A percentile compares a stretch with the other conserved stretches of the same genome.
phyloP scores from a whole-genome alignment of 2,113 vertebrate species.

The Eublepharis macularius region DNA sequence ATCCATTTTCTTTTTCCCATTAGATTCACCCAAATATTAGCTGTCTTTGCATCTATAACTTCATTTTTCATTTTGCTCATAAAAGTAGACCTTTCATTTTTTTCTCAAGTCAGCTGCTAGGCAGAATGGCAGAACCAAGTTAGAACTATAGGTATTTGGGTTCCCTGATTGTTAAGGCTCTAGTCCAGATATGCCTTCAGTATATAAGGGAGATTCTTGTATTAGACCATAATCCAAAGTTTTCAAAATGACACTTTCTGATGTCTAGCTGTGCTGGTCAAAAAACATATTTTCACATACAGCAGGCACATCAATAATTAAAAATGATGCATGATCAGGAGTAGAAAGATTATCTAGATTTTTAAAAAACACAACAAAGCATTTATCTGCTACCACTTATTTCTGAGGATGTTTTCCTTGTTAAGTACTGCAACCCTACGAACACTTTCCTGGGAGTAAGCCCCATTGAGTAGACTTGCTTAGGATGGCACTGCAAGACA shows the following conservation, averaged over 20 bases:
- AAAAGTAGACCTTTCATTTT: background rate
- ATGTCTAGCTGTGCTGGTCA: no score
- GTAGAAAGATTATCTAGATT: slow-evolving; percentile 1
- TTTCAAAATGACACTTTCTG: no score
- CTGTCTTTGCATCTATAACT: background rate
- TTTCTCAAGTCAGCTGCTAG: background rate
- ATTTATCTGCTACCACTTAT: background rate
- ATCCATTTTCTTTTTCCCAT: background rate
- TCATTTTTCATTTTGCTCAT: background rate
- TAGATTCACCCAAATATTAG: background rate
- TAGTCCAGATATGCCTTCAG: no score
- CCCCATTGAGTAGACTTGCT: no score
- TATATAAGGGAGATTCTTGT: no score
- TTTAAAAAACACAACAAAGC: background rate
- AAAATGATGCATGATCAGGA: background rate
- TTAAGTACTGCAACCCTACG: background rate
- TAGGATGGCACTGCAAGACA: no score
- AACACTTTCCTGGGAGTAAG: no score
- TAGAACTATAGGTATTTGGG: no score
- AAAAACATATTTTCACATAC: background rate
- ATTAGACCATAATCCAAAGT: no score
- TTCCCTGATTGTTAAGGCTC: no score
- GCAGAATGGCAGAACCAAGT: no score
- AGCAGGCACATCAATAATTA: background rate
- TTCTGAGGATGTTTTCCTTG: background rate